A percentile compares a stretch with the other conserved stretches of the same genome.
Conservation (phyloP, 1,140 invertebrate species). For the Dendrolimus kikuchii region DNA sequence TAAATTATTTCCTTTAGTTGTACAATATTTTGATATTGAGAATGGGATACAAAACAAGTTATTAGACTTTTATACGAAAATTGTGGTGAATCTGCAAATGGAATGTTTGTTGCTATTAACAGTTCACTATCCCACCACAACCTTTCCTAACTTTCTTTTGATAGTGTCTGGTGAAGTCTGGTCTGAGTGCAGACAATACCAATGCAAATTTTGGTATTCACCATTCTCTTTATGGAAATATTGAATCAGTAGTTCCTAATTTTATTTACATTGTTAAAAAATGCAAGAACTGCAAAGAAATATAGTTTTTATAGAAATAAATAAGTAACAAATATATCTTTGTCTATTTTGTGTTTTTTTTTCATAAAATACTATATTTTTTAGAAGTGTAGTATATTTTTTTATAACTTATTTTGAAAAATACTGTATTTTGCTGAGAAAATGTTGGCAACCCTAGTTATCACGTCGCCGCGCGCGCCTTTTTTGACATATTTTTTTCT, state of each 20-base stretch:
- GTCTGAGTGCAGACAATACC: slow-evolving; percentile 23
- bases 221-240: slow-evolving; percentile 25
- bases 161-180: slow-evolving; percentile 21
- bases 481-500: slow-evolving; percentile 2
- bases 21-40: slow-evolving; percentile 24
- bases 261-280: no score
- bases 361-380: no score
- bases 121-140: slow-evolving; percentile 20
- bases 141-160: slow-evolving; percentile 17
- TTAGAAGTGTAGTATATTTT: no score
- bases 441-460: no score
- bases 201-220: slow-evolving; percentile 30
- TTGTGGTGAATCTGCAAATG: slow-evolving; percentile 24
- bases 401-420: no score
- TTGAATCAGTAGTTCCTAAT: slow-evolving; percentile 17
- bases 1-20: slow-evolving; percentile 26
- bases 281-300: no score
- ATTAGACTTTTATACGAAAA: slow-evolving; percentile 31
- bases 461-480: not conserved
- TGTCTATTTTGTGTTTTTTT: no score
- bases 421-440: no score
- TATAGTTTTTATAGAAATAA: no score
- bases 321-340: no score
- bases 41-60: slow-evolving; percentile 29
- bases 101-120: slow-evolving; percentile 34